These are phyloP conservation scores for Loxodonta africana DNA, from an alignment of 2,113 vertebrate species.

Conservation along the genomic window DNA sequence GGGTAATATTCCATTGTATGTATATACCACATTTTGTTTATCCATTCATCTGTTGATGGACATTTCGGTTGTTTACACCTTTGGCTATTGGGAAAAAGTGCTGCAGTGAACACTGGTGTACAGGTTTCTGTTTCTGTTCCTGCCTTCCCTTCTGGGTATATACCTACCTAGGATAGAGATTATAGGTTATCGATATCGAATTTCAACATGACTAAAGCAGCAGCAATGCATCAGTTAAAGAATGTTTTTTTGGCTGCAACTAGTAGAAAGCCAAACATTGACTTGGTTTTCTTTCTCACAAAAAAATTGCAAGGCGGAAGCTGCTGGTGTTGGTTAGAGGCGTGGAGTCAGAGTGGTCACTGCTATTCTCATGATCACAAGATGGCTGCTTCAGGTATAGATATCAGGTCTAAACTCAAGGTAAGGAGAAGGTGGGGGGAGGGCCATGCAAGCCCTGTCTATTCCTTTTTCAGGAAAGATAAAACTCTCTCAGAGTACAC, in stretches of 20 bases:
- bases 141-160: neutral
- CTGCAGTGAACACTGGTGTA: neutral
- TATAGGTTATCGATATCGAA: neutral
- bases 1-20: neutral
- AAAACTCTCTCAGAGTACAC: neutral
- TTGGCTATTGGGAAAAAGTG: neutral
- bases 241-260: neutral
- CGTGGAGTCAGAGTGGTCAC: neutral
- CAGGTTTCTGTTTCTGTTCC: neutral
- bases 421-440: neutral
- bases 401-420: neutral
- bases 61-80: neutral
- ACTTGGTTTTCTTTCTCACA: neutral
- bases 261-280: slow-evolving; percentile 1
- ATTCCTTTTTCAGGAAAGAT: neutral
- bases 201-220: neutral
- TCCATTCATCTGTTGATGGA: neutral
- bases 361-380: neutral
- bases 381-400: neutral
- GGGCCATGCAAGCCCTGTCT: neutral
- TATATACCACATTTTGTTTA: neutral
- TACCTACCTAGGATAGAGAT: neutral
- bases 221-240: neutral
- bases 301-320: neutral
- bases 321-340: neutral